These are phyloP conservation scores for Dicaeum eximium DNA, from an alignment of 2,113 vertebrate species.

Conservation along the genomic window DNA sequence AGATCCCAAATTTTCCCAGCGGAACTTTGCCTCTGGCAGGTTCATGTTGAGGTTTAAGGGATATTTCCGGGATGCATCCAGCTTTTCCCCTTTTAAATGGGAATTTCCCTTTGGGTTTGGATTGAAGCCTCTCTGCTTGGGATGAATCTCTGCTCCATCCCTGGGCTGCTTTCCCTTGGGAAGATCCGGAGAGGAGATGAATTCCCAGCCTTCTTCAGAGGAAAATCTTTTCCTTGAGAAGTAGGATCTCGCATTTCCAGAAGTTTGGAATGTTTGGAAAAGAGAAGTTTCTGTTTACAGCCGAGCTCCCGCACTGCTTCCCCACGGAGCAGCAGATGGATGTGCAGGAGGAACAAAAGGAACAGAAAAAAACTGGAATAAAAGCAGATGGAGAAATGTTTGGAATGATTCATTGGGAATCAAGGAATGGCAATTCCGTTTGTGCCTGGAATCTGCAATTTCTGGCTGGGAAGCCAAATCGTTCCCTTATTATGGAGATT, in stretches of 20 bases:
- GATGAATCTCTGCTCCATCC: not conserved
- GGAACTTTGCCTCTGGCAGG: not conserved
- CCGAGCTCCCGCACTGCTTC: not conserved
- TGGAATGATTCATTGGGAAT: conserved; percentile 29
- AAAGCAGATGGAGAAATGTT: conserved; percentile 23
- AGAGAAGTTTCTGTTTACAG: not conserved
- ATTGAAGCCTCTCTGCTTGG: not conserved
- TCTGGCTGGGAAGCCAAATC: not conserved
- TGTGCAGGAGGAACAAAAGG: not conserved
- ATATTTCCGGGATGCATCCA: not conserved
- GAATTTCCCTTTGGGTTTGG: not conserved
- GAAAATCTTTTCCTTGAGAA: not conserved
- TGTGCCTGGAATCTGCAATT: not conserved
- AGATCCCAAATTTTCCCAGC: not conserved
- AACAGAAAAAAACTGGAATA: not conserved
- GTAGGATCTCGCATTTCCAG: rapidly evolving
- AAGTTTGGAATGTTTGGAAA: not conserved
- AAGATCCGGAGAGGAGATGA: not conserved
- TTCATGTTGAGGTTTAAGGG: not conserved
- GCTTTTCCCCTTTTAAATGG: not conserved
- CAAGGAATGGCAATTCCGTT: not conserved
- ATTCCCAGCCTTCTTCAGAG: not conserved
- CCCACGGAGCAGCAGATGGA: not conserved
- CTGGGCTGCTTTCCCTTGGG: not conserved
- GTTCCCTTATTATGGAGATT: not conserved